Evolutionary conservation across 2,797 vertebrate species (phyloP).

Genomic region (Chiloscyllium punctatum): DNA sequence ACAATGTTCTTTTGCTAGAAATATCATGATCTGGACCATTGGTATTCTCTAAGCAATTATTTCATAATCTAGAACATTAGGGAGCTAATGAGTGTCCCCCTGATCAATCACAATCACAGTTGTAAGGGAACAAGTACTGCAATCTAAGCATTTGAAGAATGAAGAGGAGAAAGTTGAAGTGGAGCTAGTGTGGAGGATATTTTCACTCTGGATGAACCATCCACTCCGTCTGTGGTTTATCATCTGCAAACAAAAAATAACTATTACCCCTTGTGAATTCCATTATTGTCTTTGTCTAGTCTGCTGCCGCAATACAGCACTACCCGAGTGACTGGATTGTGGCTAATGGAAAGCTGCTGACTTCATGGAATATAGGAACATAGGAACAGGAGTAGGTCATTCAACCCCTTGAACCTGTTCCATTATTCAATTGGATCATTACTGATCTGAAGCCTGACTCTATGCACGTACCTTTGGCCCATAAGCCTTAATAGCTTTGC

Average conservation of each 20-base stretch:
- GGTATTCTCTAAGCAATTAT: neutral
- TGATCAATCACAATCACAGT: neutral
- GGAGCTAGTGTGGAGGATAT: neutral
- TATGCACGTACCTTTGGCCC: no score
- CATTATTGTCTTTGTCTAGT: neutral
- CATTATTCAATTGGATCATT: no score
- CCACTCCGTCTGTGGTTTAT: neutral
- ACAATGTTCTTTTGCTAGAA: neutral
- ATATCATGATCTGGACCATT: neutral
- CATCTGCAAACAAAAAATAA: neutral
- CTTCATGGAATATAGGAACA: neutral
- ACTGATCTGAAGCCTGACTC: no score
- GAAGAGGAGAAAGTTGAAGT: neutral
- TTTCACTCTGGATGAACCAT: neutral
- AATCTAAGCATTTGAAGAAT: neutral
- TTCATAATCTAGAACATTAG: neutral
- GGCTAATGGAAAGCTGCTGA: neutral
- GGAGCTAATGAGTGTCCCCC: neutral
- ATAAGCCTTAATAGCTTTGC: no score
- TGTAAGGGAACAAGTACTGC: neutral
- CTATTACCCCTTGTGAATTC: neutral
- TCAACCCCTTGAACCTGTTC: no score
- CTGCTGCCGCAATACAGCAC: neutral
- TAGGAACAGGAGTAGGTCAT: no score
- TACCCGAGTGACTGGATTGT: neutral